Conservation (phyloP, 2,797 vertebrate species). For the Knipowitschia caucasica region DNA sequence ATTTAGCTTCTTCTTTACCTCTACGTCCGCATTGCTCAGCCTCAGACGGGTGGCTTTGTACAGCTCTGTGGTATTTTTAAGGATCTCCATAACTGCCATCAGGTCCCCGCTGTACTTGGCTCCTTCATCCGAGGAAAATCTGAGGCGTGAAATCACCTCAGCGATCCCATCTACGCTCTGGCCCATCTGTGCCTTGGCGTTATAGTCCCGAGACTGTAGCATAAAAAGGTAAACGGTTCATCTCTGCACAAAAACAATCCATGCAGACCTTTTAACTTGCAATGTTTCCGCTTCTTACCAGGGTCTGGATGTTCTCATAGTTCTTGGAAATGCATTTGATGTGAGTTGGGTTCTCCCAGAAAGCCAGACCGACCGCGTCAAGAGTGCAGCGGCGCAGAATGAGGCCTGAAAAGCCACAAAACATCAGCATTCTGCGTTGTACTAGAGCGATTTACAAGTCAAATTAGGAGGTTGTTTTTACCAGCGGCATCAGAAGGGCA, state of each 20-base stretch:
- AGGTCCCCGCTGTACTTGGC: constrained; percentile 95
- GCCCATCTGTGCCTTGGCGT: constrained; percentile 84
- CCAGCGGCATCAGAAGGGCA: constrained; percentile 91
- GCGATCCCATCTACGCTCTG: constrained; percentile 84
- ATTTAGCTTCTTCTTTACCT: constrained; percentile 70
- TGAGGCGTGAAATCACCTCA: constrained; percentile 88
- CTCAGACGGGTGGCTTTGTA: constrained; percentile 86
- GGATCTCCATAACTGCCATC: constrained; percentile 86
- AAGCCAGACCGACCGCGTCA: constrained; percentile 90
- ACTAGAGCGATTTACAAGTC: background rate
- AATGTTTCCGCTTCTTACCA: constrained; percentile 77
- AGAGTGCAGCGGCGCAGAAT: constrained; percentile 91
- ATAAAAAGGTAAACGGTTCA: constrained; percentile 19
- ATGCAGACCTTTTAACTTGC: constrained; percentile 10
- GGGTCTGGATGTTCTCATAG: constrained; percentile 90
- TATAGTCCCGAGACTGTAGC: constrained; percentile 84
- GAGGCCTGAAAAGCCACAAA: constrained; percentile 74
- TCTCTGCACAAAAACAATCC: constrained; percentile 13
- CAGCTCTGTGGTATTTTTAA: constrained; percentile 90
- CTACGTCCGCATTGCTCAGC: constrained; percentile 84
- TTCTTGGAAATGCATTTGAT: constrained; percentile 93
- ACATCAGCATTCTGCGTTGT: background rate
- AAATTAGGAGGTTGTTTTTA: constrained; percentile 46
- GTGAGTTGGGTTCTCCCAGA: constrained; percentile 92
- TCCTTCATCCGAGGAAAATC: constrained; percentile 87